Evolutionary conservation across 2,888 invertebrate species (phyloP).

Genomic region (Apodemia duryi): DNA sequence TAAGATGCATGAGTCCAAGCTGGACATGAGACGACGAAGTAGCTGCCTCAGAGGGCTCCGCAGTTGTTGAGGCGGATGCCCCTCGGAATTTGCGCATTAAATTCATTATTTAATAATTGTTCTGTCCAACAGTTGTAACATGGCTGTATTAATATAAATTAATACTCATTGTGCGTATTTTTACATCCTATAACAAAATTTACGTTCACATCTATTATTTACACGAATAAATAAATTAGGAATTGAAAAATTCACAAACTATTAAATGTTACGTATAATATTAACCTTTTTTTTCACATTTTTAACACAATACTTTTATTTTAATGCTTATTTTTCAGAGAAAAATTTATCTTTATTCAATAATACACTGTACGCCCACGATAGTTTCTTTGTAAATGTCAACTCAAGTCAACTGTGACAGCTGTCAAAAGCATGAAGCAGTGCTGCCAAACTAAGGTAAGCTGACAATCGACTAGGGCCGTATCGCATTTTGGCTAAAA

Average conservation of each 20-base stretch:
- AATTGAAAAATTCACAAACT: background rate
- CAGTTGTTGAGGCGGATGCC: conserved; percentile 63
- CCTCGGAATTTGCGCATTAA: conserved; percentile 94
- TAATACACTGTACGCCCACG: conserved; percentile 10
- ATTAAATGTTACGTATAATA: background rate
- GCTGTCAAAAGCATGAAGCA: too few species aligned
- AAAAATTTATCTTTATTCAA: background rate
- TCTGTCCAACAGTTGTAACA: conserved; percentile 14
- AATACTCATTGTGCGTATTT: conserved; percentile 18
- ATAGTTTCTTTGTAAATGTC: background rate
- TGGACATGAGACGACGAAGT: conserved; percentile 88
- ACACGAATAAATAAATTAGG: background rate
- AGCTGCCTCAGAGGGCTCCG: conserved; percentile 79
- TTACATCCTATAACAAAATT: conserved; percentile 8
- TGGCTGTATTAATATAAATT: conserved; percentile 11
- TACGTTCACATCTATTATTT: conserved; percentile 13
- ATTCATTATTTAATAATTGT: conserved; percentile 82
- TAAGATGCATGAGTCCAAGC: conserved; percentile 96
- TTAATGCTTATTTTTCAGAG: background rate
- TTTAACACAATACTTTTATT: background rate
- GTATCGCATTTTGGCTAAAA: too few species aligned
- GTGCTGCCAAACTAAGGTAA: too few species aligned
- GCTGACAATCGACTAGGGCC: too few species aligned
- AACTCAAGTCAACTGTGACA: background rate
- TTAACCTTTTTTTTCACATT: background rate